Conservation (phyloP, 2,113 vertebrate species). For the Symphodus melops region DNA sequence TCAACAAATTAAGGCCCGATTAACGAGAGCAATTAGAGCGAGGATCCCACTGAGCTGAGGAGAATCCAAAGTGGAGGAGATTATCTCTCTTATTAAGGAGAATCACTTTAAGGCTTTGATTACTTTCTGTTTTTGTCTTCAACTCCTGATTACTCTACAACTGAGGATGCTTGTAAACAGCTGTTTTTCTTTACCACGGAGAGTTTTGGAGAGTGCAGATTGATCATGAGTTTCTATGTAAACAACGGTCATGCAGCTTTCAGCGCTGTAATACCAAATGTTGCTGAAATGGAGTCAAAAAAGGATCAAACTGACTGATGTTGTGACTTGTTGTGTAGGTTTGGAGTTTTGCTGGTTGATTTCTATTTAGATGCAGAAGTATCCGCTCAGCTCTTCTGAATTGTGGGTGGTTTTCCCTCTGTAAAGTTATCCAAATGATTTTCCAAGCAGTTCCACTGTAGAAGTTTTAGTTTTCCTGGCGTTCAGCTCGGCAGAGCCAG, state of each 20-base stretch:
- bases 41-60: constrained; percentile 60
- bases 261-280: too few relatives aligned
- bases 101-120: constrained; percentile 81
- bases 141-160: constrained; percentile 70
- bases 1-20: constrained; percentile 82
- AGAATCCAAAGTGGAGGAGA: constrained; percentile 71
- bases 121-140: constrained; percentile 78
- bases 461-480: too few relatives aligned
- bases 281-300: not conserved
- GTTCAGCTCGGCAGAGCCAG: too few relatives aligned
- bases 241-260: not conserved
- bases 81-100: constrained; percentile 79
- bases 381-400: too few relatives aligned
- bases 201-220: constrained; percentile 45
- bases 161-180: constrained; percentile 56
- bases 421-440: too few relatives aligned
- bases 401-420: too few relatives aligned
- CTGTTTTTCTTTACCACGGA: constrained; percentile 19
- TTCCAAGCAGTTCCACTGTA: too few relatives aligned
- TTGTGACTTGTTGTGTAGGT: too few relatives aligned
- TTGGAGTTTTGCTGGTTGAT: too few relatives aligned
- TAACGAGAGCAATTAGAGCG: constrained; percentile 79
- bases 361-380: too few relatives aligned
- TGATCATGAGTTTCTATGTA: constrained; percentile 34
- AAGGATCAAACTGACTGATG: too few relatives aligned